Conservation (phyloP, 2,797 vertebrate genomes). For the Tragelaphus eurycerus region DNA sequence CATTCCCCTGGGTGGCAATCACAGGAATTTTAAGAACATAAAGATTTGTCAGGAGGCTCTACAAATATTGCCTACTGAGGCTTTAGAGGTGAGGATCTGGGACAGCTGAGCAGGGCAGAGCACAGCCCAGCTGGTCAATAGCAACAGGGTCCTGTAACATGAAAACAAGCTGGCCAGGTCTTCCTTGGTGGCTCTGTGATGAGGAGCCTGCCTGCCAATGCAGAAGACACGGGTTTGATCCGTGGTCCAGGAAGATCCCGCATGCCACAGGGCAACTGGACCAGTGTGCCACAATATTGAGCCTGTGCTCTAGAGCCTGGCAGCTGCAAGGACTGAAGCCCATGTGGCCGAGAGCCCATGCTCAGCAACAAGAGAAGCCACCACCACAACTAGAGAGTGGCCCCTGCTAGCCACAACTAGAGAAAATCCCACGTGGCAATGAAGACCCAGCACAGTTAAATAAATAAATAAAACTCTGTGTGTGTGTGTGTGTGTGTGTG, state of each 20-base stretch:
- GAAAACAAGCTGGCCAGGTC: neutral
- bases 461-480: neutral
- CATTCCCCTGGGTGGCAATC: neutral
- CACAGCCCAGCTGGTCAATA: neutral
- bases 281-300: neutral
- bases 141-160: too few species aligned
- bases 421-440: neutral
- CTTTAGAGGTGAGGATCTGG: neutral
- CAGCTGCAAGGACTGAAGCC: neutral
- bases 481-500: neutral
- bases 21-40: neutral
- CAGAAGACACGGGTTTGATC: neutral
- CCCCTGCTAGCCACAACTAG: neutral
- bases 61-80: neutral
- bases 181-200: neutral
- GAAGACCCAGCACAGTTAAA: neutral
- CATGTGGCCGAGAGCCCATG: neutral
- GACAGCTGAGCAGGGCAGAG: neutral
- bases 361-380: neutral
- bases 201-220: neutral
- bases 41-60: neutral
- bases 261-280: neutral
- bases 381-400: neutral
- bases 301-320: neutral
- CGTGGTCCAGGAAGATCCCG: neutral